These are phyloP conservation scores for Epinephelus cyanopodus DNA, from an alignment of 2,113 vertebrate genomes.

Conservation along the genomic window DNA sequence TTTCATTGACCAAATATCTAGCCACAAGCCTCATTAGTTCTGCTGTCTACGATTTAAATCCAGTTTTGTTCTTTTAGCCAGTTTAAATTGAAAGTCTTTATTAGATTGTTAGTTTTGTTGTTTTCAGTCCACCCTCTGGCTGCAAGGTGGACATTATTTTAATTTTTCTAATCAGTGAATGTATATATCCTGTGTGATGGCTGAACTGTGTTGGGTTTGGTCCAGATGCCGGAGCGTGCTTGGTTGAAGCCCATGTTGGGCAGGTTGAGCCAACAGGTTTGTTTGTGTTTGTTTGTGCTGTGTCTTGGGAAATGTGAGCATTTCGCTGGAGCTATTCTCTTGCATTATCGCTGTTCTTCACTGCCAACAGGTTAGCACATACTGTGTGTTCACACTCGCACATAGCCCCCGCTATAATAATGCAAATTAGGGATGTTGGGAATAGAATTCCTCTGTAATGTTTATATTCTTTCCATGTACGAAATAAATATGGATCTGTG, in stretches of 20 bases:
- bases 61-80: background rate
- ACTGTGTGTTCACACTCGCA: background rate
- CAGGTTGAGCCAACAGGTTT: background rate
- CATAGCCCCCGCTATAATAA: background rate
- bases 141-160: background rate
- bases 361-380: background rate
- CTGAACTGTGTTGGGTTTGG: background rate
- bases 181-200: background rate
- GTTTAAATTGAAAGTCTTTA: background rate
- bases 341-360: background rate
- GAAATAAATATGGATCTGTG: background rate
- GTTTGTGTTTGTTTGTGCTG: slow-evolving; percentile 10
- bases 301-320: background rate
- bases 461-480: no score
- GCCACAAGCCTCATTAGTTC: no score
- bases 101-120: background rate
- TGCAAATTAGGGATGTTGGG: background rate
- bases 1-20: no score
- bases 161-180: background rate
- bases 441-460: no score
- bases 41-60: no score
- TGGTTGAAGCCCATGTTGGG: background rate
- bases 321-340: slow-evolving; percentile 6
- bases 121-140: background rate
- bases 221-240: background rate